Percentiles rank a stretch among this genome's conserved stretches.
phyloP scores from a whole-genome alignment of 2,113 vertebrate genomes.

The Origma solitaria region DNA sequence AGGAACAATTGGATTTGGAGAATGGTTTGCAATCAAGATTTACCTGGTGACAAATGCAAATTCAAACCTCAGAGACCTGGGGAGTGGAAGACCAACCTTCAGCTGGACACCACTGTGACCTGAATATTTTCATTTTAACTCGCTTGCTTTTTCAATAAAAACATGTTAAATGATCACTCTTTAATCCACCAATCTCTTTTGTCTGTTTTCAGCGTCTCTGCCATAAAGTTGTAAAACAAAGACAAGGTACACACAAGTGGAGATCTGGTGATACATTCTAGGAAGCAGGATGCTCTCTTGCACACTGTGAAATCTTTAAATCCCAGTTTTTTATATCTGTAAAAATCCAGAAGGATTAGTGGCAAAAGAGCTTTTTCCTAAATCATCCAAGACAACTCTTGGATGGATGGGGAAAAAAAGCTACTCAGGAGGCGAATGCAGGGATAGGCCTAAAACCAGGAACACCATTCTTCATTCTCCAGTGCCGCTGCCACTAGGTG shows the following conservation, averaged over 20 bases:
- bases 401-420: background rate
- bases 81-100: background rate
- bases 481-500: constrained; percentile 47
- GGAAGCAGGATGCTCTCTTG: background rate
- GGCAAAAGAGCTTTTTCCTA: background rate
- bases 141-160: background rate
- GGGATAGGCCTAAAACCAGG: background rate
- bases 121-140: background rate
- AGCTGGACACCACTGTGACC: background rate
- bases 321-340: background rate
- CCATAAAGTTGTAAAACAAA: background rate
- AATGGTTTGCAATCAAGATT: background rate
- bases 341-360: background rate
- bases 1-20: background rate
- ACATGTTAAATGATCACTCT: background rate
- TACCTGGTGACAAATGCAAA: background rate
- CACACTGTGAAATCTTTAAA: background rate
- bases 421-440: background rate
- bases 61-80: background rate
- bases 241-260: too few relatives aligned
- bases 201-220: background rate
- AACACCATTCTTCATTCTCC: rapidly evolving
- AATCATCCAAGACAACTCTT: background rate
- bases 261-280: rapidly evolving
- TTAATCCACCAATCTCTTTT: background rate